Evolutionary conservation across 2,113 vertebrate species (phyloP), one percentile per base, ranked within the genome.

Genomic region (Trogon melanurus): DNA sequence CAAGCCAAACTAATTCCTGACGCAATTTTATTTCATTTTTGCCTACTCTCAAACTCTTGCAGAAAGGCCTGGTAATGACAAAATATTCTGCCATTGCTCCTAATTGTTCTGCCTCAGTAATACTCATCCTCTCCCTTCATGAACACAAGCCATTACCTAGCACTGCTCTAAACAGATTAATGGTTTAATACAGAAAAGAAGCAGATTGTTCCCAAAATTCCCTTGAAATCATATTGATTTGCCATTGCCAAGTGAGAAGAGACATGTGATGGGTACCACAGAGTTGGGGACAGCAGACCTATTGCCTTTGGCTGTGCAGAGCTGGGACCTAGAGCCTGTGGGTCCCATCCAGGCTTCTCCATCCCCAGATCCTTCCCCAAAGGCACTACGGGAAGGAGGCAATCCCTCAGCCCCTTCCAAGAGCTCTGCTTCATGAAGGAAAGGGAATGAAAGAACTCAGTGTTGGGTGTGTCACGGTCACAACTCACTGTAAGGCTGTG

Each of bases 1-100:
- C 57, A 4, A 79, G 83, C 69, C 88, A 95, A 36, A 81, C 76
- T 94, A 47, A 93, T 79, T 81, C 95, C 90, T 93, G 79, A 92
- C 74, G 95, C 79, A 96, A 95, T 92, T 97, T 94, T 61, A 67
- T 65, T 91, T 82, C 57, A 44, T 64, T 96, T 97, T 89, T 93
- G 86, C 91, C 88, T 87, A 4, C 85, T 87, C 76, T 58, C 86
- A 71, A 91, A 87, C 66, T 83, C 85, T 48, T 69, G 71, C 61
- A 93, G 89, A 87, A 91, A 74, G 41, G 11, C 25, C 56, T 11
- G 66, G 51, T 69, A 88, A 57, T 53, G 88, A 51, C 82, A 72
- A 29, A 89, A 36, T 27, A 2, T 83, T 65, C 83, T 89, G 80
- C 45, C 61, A 66, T 78, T 75, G 66, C 61, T 88, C 57, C 73